These are phyloP conservation scores for Tricholaema leucomelas DNA, from an alignment of 2,113 vertebrate species.

Conservation along the genomic window DNA sequence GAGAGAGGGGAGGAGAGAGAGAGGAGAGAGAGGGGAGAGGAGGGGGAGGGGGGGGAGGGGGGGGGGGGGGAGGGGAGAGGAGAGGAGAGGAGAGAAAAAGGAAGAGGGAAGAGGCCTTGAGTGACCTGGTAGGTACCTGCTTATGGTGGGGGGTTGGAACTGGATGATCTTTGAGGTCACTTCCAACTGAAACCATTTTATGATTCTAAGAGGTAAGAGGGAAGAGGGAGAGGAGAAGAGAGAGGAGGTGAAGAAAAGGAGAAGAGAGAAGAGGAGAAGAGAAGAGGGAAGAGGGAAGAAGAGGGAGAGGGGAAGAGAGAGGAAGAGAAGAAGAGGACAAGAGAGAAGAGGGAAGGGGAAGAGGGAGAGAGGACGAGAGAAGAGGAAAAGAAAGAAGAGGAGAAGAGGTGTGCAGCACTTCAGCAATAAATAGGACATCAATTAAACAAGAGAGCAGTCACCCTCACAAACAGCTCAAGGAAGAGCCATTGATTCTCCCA, in stretches of 20 bases:
- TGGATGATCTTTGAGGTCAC: too few species aligned
- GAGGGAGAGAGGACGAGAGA: not conserved
- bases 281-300: not conserved
- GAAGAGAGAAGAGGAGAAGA: too few species aligned
- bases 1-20: not conserved
- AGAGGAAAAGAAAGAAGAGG: not conserved
- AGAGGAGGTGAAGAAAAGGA: too few species aligned
- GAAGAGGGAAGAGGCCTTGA: too few species aligned
- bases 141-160: too few species aligned
- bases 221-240: not conserved
- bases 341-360: not conserved
- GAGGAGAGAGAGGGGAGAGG: not conserved
- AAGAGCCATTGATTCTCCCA: not conserved
- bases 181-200: too few species aligned
- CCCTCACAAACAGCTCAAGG: not conserved
- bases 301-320: not conserved
- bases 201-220: not conserved
- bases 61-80: not conserved
- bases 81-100: too few species aligned
- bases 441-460: not conserved
- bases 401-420: not conserved
- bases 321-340: not conserved
- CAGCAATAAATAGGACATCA: constrained; percentile 4
- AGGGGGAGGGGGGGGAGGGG: not conserved
- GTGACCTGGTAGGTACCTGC: too few species aligned